Evolutionary conservation across 2,113 vertebrate species (phyloP).

Genomic region (Notarius quadriscutis): DNA sequence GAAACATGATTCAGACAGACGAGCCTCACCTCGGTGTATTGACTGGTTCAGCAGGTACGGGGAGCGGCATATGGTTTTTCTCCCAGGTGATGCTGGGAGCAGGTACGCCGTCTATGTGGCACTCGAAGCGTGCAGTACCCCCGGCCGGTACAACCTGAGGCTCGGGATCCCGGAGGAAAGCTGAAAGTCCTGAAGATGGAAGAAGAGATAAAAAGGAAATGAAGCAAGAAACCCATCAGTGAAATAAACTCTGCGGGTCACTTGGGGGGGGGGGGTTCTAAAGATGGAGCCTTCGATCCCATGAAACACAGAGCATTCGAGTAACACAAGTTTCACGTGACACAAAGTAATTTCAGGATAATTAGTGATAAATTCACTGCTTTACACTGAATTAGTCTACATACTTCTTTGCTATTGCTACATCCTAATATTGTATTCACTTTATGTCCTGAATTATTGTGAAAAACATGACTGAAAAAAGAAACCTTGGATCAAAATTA

Average conservation of each 20-base stretch:
- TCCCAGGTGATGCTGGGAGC: slow-evolving; percentile 88
- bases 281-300: slow-evolving; percentile 56
- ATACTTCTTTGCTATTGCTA: not conserved
- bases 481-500: not conserved
- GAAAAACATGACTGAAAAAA: not conserved
- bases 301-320: not conserved
- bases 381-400: not conserved
- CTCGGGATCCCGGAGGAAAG: slow-evolving; percentile 83
- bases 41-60: slow-evolving; percentile 52
- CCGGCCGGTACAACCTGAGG: slow-evolving; percentile 79
- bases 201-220: slow-evolving; percentile 8
- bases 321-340: not conserved
- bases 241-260: slow-evolving; percentile 42
- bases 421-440: not conserved
- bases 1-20: not conserved
- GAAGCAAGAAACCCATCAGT: not conserved
- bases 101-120: slow-evolving; percentile 85
- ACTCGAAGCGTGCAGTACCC: slow-evolving; percentile 85
- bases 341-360: not conserved
- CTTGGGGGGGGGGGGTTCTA: slow-evolving; percentile 44
- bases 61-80: slow-evolving; percentile 78
- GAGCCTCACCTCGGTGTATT: slow-evolving; percentile 77
- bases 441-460: not conserved
- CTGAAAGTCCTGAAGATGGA: slow-evolving; percentile 75
- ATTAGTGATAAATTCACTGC: not conserved